Evolutionary conservation across 1,140 invertebrate species (phyloP).

Genomic region (Diploscapter pachys): DNA sequence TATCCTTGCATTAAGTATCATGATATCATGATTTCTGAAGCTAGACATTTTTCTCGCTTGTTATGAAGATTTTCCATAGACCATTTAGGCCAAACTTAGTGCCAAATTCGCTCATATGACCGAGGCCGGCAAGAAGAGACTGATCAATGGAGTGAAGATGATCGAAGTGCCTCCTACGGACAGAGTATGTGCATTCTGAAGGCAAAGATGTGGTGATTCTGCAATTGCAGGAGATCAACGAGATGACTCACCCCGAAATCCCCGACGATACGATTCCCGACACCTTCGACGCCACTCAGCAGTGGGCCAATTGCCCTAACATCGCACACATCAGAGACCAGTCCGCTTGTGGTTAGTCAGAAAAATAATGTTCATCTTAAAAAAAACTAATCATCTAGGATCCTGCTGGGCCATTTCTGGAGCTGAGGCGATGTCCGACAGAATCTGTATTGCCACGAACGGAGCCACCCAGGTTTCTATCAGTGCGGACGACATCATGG

Average conservation of each 20-base stretch:
- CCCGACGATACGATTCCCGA: constrained; percentile 64
- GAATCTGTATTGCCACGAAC: constrained; percentile 78
- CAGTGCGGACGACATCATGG: constrained; percentile 80
- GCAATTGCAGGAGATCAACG: neutral
- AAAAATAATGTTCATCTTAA: constrained; percentile 27
- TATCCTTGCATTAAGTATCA: too few relatives aligned
- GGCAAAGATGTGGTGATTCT: too few relatives aligned
- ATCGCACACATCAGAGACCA: constrained; percentile 63
- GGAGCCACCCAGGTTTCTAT: constrained; percentile 70
- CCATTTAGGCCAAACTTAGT: constrained; percentile 21
- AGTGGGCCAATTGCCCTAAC: constrained; percentile 79
- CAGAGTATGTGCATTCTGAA: neutral
- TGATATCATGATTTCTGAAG: too few relatives aligned
- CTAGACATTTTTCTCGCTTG: too few relatives aligned
- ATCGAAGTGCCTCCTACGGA: constrained; percentile 19
- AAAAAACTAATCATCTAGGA: constrained; percentile 4
- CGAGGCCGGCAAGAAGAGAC: constrained; percentile 44
- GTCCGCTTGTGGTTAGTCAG: constrained; percentile 59
- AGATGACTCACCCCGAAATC: constrained; percentile 2
- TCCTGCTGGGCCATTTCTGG: constrained; percentile 76
- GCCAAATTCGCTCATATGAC: constrained; percentile 25
- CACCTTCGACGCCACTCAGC: constrained; percentile 73
- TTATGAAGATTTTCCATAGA: too few relatives aligned
- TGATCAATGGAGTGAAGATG: constrained; percentile 51
- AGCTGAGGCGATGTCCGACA: constrained; percentile 86